Evolutionary conservation across 2,113 vertebrate species (phyloP).

Genomic region (Sclerurus mexicanus): DNA sequence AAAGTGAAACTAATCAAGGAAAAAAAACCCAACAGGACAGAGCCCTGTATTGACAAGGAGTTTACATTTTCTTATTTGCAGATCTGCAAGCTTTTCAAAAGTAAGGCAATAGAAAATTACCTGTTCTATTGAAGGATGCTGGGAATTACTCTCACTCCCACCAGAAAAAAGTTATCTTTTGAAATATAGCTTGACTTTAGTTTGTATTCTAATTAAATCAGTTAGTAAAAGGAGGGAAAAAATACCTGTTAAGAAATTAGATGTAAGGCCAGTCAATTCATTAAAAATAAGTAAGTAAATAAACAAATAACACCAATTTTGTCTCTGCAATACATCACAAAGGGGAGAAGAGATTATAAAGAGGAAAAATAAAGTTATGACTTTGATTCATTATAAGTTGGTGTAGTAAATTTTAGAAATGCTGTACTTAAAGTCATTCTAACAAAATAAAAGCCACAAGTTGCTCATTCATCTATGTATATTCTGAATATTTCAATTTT

Average conservation of each 20-base stretch:
- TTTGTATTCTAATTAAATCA: slow-evolving; percentile 38
- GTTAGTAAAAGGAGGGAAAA: neutral
- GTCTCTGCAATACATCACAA: neutral
- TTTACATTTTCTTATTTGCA: slow-evolving; percentile 46
- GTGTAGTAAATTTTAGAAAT: neutral
- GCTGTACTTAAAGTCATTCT: neutral
- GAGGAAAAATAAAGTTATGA: neutral
- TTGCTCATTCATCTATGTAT: neutral
- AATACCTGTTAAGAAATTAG: neutral
- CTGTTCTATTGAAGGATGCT: slow-evolving; percentile 20
- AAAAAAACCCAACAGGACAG: neutral
- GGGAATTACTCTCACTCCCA: neutral
- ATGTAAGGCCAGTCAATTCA: neutral
- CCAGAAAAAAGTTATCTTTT: slow-evolving; percentile 31
- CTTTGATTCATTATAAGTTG: neutral
- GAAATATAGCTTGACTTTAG: slow-evolving; percentile 4
- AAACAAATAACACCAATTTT: neutral
- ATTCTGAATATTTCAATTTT: neutral
- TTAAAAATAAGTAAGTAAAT: neutral
- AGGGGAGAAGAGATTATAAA: neutral
- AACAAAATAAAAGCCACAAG: neutral
- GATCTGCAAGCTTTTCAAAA: slow-evolving; percentile 36
- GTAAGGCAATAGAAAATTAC: slow-evolving; percentile 20
- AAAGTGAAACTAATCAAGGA: slow-evolving; percentile 60
- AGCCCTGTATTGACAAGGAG: neutral